Evolutionary conservation across 2,797 vertebrate genomes (phyloP), one percentile per base, ranked within the genome.

Genomic region (Gymnopithys bicolor): DNA sequence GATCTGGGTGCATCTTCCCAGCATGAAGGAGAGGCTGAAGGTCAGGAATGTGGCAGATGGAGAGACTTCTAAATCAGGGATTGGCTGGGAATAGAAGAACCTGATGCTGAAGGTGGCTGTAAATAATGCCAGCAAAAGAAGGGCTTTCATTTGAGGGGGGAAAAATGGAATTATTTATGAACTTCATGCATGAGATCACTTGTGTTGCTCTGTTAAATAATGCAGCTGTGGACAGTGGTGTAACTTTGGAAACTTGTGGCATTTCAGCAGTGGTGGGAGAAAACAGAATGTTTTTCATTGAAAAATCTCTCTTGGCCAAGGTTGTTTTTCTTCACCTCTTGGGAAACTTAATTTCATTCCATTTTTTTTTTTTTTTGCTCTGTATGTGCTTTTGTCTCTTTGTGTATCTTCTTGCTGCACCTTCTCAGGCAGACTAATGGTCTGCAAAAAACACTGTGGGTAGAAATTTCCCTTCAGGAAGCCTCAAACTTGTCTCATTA

Each of bases 1-100:
- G 89, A 25, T 30, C 48, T 73, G 87, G 84, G 76, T 62, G 51
- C 68, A 35, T 87, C 93, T 37, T 94, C 55, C 19, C 22, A 45
- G 49, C 55, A 4, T 27, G 76, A 90, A 93, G 91, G 93, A 85
- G 78, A 94, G 49, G 70, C 67, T 90, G 90, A 87, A 87, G 91
- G 87, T 86, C 94, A 37, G 46, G 79, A 87, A 14, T 2, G 32
- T 43, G 77, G 79, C 80, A 69, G 79, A 37, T 6, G 3, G 35
- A 78, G 66, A 69, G 43, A 41, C 23, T 55, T 4, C 33, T 62
- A 21, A 48, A 87, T 10, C 25, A 87, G 49, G 62, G 13, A 10
- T 37, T 49, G 48, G 19, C 23, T 89, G 71, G 51, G 66, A 49
- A 43, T 4, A 71, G 60, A 56, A 75, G 52, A 60, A 76, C 27